Evolutionary conservation across 2,888 invertebrate species (phyloP).

Genomic region (Lagria hirta): DNA sequence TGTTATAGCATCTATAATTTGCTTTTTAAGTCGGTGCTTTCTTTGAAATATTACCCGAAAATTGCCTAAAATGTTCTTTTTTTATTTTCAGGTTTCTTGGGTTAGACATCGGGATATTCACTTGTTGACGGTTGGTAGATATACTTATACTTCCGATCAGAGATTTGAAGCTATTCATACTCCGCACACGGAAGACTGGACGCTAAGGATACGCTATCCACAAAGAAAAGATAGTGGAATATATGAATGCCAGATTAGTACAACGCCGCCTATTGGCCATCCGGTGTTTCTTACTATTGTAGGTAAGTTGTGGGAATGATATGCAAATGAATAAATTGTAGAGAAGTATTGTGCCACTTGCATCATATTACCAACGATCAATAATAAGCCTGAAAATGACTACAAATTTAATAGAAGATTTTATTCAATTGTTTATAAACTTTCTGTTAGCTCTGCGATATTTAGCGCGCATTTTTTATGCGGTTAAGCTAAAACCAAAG

Average conservation of each 20-base stretch:
- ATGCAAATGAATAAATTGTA: no score
- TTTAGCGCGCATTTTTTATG: no score
- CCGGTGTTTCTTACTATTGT: conserved; percentile 80
- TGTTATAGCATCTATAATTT: conserved; percentile 7
- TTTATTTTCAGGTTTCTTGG: conserved; percentile 69
- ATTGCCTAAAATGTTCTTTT: conserved; percentile 6
- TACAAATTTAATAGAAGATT: no score
- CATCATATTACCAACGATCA: no score
- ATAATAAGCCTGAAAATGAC: no score
- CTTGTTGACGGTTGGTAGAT: conserved; percentile 71
- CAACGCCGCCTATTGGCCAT: conserved; percentile 84
- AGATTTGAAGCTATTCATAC: conserved; percentile 84
- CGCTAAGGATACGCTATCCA: conserved; percentile 73
- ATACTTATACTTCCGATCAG: conserved; percentile 81
- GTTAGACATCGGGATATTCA: conserved; percentile 75
- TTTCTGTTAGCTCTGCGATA: no score
- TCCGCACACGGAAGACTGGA: conserved; percentile 87
- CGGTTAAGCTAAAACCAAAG: conserved; percentile 7
- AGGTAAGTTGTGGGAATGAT: no score
- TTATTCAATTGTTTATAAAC: no score
- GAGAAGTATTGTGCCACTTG: no score
- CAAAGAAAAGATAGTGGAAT: conserved; percentile 74
- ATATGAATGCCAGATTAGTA: conserved; percentile 90
- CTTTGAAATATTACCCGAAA: conserved; percentile 5
- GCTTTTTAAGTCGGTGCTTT: conserved; percentile 10